Conservation (phyloP, 2,797 vertebrate genomes). For the Lates japonicus region DNA sequence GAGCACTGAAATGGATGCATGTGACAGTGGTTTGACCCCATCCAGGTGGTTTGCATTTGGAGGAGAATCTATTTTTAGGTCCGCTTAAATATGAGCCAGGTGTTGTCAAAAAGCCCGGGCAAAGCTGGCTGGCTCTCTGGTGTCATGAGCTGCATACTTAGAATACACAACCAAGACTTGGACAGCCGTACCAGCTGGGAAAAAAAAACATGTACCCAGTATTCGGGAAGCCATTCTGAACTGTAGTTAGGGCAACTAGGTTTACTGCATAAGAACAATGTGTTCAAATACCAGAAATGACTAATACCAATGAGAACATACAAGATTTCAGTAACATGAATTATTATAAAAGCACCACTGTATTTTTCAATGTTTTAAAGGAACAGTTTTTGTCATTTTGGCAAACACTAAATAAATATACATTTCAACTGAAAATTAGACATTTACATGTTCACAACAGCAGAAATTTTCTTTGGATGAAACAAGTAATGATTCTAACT, state of each 20-base stretch:
- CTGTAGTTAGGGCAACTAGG: neutral
- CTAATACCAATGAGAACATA: neutral
- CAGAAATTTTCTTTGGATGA: neutral
- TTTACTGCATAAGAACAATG: neutral
- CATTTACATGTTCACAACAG: neutral
- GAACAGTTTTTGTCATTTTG: neutral
- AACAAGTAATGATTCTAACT: neutral
- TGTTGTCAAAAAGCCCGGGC: constrained; percentile 72
- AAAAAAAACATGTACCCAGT: constrained; percentile 13
- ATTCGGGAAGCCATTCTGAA: constrained; percentile 13
- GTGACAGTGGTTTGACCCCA: constrained; percentile 62
- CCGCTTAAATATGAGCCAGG: constrained; percentile 80
- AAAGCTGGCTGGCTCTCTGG: constrained; percentile 62
- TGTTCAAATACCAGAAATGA: neutral
- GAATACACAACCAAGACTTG: constrained; percentile 61
- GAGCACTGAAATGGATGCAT: constrained; percentile 28
- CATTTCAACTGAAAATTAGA: neutral
- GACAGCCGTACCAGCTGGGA: constrained; percentile 50
- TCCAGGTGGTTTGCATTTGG: constrained; percentile 81
- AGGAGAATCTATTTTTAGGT: constrained; percentile 80
- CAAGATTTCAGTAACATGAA: neutral
- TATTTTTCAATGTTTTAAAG: neutral
- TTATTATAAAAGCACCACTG: neutral
- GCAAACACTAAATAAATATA: neutral
- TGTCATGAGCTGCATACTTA: constrained; percentile 71